Evolutionary conservation across 2,888 invertebrate genomes (phyloP), one percentile per base, ranked within the genome.

Genomic region (Dusona sp.): DNA sequence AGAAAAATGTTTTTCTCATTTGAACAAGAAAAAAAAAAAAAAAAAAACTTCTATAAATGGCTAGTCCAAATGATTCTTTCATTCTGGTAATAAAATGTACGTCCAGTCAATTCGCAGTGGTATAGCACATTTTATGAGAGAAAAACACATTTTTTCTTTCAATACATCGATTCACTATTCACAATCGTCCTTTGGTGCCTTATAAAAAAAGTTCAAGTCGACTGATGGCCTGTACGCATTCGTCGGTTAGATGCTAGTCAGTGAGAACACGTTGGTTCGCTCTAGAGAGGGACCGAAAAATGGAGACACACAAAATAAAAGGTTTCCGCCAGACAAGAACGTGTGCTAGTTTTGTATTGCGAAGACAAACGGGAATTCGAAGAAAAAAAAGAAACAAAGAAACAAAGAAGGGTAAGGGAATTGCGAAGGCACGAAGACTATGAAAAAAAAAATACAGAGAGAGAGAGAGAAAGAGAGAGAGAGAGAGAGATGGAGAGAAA

Each of bases 241-340:
- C 89, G 91, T 91, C 90, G 91, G 91, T 93, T 92, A 92, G 91
- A 93, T 93, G 92, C 93, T 93, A 93, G 93, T 93, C 93, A 93
- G 90, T 91, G 90, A 73, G 65, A 81, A 90, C 87, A 85, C 88
- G 90, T 89, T 88, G 89, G 87, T 88, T 87, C 84, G 84, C 85
- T 82, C 83, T 64, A 79, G 77, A 68, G 84, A 85, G 72, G 72
- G 70, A 67, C 25, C 29, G 33, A 72, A 73, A 85, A 84, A 77
- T 42, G 51, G 25, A 84, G 64, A 78, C 65, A 88, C 86, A 29
- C 61, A 79, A 87, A 79, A 82, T 78, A 83, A 85, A 88, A 83
- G 77, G 88, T 87, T 86, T 83, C 86, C 87, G 86, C 13, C 51
- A 85, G 88, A 85, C 25, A 79, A 75, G 64, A 78, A 72, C 85